Conservation (phyloP, 2,113 vertebrate species). For the Miniopterus natalensis region DNA sequence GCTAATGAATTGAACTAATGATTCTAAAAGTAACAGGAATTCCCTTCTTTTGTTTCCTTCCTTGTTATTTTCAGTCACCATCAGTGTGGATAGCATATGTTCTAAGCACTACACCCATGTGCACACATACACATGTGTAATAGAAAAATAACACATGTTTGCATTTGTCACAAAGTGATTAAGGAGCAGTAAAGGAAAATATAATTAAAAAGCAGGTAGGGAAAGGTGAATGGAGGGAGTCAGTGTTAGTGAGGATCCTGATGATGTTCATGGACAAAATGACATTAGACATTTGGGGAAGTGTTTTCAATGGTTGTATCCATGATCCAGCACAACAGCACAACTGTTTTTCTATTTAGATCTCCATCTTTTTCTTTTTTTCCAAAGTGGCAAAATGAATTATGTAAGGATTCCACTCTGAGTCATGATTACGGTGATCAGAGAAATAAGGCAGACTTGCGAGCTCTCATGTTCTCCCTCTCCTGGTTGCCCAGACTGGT, state of each 20-base stretch:
- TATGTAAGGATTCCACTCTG: background rate
- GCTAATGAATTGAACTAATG: background rate
- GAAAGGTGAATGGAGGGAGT: fast-evolving
- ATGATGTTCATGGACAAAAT: background rate
- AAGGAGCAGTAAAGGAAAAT: background rate
- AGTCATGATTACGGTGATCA: background rate
- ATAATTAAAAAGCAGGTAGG: background rate
- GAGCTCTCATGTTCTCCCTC: background rate
- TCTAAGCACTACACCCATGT: background rate
- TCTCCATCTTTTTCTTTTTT: background rate
- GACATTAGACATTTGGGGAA: background rate
- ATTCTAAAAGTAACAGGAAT: background rate
- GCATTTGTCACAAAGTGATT: background rate
- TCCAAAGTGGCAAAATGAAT: conserved; percentile 22
- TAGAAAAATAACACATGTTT: background rate
- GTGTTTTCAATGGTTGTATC: background rate
- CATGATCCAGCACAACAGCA: background rate
- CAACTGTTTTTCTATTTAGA: background rate
- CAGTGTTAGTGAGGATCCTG: background rate
- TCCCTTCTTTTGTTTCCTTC: background rate
- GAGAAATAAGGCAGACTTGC: background rate
- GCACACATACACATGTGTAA: background rate
- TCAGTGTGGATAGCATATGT: background rate
- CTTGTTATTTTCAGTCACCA: background rate
- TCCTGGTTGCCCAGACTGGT: background rate